Percentiles rank a stretch among this genome's conserved stretches.
Conservation (phyloP, 2,888 invertebrate species). For the Callinectes sapidus region DNA sequence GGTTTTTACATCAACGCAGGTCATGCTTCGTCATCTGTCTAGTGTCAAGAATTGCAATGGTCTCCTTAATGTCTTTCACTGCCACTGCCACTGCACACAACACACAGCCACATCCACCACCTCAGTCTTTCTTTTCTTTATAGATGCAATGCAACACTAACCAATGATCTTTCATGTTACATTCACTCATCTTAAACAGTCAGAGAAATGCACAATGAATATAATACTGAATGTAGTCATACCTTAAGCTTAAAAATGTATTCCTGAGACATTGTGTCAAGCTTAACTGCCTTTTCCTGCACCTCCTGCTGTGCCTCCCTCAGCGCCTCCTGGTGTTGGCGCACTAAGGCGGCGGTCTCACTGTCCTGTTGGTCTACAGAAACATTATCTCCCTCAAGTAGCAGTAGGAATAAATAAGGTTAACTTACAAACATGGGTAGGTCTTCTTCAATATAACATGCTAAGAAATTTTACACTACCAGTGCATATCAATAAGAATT, state of each 20-base stretch:
- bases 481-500: background rate
- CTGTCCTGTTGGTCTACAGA: constrained; percentile 61
- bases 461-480: background rate
- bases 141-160: background rate
- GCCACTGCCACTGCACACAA: background rate
- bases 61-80: background rate
- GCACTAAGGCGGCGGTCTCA: constrained; percentile 53
- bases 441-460: background rate
- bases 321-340: constrained; percentile 54
- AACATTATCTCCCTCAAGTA: background rate
- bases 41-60: background rate
- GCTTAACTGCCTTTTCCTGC: constrained; percentile 48
- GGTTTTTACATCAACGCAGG: background rate
- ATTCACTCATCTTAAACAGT: background rate
- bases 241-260: constrained; percentile 61
- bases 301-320: constrained; percentile 49
- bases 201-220: background rate
- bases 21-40: background rate
- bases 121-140: background rate
- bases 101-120: background rate
- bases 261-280: constrained; percentile 49
- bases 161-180: background rate
- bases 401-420: background rate
- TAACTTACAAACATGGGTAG: background rate
- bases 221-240: background rate